A percentile compares a stretch with the other conserved stretches of the same genome.
Evolutionary conservation across 2,888 invertebrate genomes (phyloP).

Genomic region (Chrysolina americana): DNA sequence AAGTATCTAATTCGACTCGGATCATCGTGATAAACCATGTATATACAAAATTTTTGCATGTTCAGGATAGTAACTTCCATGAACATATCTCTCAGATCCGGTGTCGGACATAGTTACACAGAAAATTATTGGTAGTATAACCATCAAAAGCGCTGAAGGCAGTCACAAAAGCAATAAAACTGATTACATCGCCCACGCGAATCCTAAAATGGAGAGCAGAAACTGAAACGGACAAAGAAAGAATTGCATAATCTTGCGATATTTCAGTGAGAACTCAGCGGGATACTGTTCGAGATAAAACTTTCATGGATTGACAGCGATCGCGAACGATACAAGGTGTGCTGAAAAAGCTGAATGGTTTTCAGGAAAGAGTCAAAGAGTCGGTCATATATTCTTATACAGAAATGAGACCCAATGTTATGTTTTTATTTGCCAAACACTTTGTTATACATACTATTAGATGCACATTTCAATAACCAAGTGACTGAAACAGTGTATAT

Average conservation of each 20-base stretch:
- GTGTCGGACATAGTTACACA: background rate
- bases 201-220: conserved; percentile 55
- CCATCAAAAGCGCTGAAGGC: conserved; percentile 36
- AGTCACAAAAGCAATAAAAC: conserved; percentile 46
- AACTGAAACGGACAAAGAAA: conserved; percentile 40
- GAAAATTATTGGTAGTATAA: conserved; percentile 9
- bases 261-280: conserved; percentile 44
- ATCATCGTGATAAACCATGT: too few relatives aligned
- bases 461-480: too few relatives aligned
- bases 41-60: too few relatives aligned
- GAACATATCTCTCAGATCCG: background rate
- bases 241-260: conserved; percentile 53
- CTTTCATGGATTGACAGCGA: conserved; percentile 13
- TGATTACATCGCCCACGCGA: conserved; percentile 53
- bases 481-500: too few relatives aligned
- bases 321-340: conserved; percentile 22
- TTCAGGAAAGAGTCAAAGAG: background rate
- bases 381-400: too few relatives aligned
- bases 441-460: too few relatives aligned
- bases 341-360: conserved; percentile 16
- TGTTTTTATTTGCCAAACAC: too few relatives aligned
- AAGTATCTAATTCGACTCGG: too few relatives aligned
- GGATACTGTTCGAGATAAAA: conserved; percentile 32
- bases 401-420: too few relatives aligned
- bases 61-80: background rate